phyloP scores from a whole-genome alignment of 2,888 invertebrate genomes.

The Exephanes ischioxanthus region DNA sequence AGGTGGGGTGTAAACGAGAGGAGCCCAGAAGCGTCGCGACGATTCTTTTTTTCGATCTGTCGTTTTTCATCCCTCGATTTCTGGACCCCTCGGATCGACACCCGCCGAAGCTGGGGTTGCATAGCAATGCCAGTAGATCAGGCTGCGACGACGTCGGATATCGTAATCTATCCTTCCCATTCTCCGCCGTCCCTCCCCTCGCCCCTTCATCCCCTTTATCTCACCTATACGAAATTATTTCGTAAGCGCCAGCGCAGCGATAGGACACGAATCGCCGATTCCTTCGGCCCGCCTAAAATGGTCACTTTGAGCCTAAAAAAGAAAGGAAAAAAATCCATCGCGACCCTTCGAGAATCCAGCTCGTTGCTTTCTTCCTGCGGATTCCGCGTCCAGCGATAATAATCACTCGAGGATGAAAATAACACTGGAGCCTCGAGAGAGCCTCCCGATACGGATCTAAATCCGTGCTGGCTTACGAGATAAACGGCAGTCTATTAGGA shows the following conservation, averaged over 20 bases:
- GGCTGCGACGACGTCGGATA: constrained; percentile 7
- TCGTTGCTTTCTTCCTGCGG: background rate
- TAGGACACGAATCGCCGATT: background rate
- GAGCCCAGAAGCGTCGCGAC: background rate
- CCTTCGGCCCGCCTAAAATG: no score
- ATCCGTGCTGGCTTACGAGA: constrained; percentile 80
- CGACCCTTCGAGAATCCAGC: constrained; percentile 18
- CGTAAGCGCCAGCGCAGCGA: background rate
- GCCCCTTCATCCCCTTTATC: constrained; percentile 29
- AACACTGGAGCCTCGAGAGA: constrained; percentile 43
- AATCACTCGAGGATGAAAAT: constrained; percentile 55
- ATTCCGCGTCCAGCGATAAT: constrained; percentile 47
- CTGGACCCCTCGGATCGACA: constrained; percentile 38
- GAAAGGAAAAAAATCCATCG: no score
- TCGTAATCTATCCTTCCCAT: constrained; percentile 41
- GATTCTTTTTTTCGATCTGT: constrained; percentile 16
- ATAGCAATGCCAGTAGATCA: constrained; percentile 11
- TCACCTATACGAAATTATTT: constrained; percentile 17
- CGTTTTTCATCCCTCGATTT: constrained; percentile 29
- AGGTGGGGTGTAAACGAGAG: background rate
- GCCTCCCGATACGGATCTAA: constrained; percentile 77
- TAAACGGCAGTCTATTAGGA: constrained; percentile 81
- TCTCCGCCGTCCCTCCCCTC: background rate
- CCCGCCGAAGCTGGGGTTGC: background rate
- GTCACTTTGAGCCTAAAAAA: no score